Percentiles rank a stretch among this genome's conserved stretches.
These are phyloP conservation scores for Sardinella longiceps DNA, from an alignment of 2,797 vertebrate genomes.

Conservation along the genomic window DNA sequence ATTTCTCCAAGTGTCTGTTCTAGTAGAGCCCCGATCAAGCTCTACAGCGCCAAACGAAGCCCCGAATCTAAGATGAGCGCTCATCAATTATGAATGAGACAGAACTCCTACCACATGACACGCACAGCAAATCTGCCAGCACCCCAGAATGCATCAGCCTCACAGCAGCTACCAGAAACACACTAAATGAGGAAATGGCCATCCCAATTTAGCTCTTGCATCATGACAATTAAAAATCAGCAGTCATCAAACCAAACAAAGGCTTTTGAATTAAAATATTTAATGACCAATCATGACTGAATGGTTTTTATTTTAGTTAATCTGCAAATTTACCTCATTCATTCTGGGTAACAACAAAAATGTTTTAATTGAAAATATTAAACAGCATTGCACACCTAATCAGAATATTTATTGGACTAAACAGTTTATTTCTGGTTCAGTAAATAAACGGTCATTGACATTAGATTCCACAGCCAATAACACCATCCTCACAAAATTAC, in stretches of 20 bases:
- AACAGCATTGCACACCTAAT: neutral
- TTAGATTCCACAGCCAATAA: neutral
- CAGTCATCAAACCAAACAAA: neutral
- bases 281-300: neutral
- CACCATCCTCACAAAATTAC: neutral
- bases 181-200: neutral
- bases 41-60: neutral
- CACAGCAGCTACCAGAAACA: neutral
- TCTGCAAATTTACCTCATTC: neutral
- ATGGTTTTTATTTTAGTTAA: neutral
- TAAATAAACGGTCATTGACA: neutral
- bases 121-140: neutral
- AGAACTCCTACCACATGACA: neutral
- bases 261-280: neutral
- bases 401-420: neutral
- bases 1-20: neutral
- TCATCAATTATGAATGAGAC: conserved; percentile 8
- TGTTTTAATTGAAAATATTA: neutral
- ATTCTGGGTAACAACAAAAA: neutral
- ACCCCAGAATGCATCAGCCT: neutral
- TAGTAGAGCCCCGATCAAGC: neutral
- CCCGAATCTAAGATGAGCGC: neutral
- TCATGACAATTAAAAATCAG: neutral
- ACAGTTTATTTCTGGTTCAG: neutral
- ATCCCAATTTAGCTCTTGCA: neutral